Evolutionary conservation across 2,888 invertebrate species (phyloP).

Genomic region (Strigamia maritima): DNA sequence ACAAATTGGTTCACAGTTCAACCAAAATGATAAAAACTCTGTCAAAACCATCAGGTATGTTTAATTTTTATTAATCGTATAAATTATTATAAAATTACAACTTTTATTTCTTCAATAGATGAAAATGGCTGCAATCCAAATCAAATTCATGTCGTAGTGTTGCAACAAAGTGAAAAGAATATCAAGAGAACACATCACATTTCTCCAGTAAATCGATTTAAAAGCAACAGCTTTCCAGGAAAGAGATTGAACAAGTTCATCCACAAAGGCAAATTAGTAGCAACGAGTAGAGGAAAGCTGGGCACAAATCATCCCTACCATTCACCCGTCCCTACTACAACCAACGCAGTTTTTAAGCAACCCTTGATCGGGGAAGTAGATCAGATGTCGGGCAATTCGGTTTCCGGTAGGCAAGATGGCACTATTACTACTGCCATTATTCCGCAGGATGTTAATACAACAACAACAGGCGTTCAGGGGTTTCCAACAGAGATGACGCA

Average conservation of each 20-base stretch:
- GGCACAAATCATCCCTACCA: not conserved
- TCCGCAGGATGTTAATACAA: not conserved
- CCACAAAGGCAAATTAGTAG: not conserved
- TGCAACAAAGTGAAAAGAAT: constrained; percentile 27
- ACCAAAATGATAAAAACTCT: not conserved
- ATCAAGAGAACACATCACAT: not conserved
- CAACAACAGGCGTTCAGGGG: not conserved
- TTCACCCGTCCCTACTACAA: not conserved
- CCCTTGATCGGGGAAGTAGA: not conserved
- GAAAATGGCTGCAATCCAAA: constrained; percentile 10
- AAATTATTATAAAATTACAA: not conserved
- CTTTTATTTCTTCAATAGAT: not conserved
- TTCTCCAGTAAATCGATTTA: not conserved
- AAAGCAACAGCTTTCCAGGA: not conserved
- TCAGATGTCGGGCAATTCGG: not conserved
- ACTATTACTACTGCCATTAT: not conserved
- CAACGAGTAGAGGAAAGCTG: not conserved
- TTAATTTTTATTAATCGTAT: not conserved
- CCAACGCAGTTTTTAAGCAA: not conserved
- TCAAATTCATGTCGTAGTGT: constrained; percentile 28
- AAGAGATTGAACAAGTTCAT: not conserved
- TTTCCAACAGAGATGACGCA: not conserved
- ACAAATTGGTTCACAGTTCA: not conserved
- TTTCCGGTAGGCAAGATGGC: not conserved
- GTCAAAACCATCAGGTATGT: not conserved